Evolutionary conservation across 1,140 invertebrate species (phyloP).

Genomic region (Drosophila jambulina): DNA sequence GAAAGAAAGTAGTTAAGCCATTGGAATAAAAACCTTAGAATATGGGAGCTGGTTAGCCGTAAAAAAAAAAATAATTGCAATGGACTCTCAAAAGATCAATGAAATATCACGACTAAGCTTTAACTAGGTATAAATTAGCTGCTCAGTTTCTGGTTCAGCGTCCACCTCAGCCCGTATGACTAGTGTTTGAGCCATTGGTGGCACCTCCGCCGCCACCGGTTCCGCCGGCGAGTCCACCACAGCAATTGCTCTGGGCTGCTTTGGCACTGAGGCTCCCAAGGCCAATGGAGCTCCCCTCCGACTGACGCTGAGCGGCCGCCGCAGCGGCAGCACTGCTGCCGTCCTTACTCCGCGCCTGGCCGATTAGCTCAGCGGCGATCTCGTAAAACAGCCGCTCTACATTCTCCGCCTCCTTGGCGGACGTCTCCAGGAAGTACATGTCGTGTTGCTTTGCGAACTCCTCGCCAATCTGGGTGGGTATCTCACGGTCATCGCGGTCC

Average conservation of each 20-base stretch:
- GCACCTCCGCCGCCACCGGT: constrained; percentile 17
- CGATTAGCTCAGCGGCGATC: constrained; percentile 96
- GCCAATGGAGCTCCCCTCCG: constrained; percentile 69
- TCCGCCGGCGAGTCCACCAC: constrained; percentile 47
- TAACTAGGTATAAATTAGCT: constrained; percentile 44
- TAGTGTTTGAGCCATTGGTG: constrained; percentile 51
- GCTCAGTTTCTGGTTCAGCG: constrained; percentile 30
- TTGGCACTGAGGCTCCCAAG: constrained; percentile 75
- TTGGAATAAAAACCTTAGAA: constrained; percentile 2
- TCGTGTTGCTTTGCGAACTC: constrained; percentile 97
- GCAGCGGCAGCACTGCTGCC: constrained; percentile 63
- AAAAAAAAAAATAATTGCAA: not conserved
- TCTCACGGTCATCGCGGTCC: constrained; percentile 97
- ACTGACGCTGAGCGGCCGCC: constrained; percentile 56
- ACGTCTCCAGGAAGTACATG: constrained; percentile 99
- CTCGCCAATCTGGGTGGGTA: constrained; percentile 97
- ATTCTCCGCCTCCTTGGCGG: constrained; percentile 98
- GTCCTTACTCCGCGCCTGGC: constrained; percentile 86
- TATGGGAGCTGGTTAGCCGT: constrained; percentile 6
- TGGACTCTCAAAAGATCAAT: constrained; percentile 26
- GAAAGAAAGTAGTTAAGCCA: not conserved
- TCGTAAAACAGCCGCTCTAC: constrained; percentile 98
- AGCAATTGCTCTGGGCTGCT: constrained; percentile 77
- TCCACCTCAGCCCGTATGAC: constrained; percentile 63
- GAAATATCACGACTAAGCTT: constrained; percentile 49